These are phyloP conservation scores for Megalopta genalis DNA, from an alignment of 1,140 invertebrate genomes.

Conservation along the genomic window DNA sequence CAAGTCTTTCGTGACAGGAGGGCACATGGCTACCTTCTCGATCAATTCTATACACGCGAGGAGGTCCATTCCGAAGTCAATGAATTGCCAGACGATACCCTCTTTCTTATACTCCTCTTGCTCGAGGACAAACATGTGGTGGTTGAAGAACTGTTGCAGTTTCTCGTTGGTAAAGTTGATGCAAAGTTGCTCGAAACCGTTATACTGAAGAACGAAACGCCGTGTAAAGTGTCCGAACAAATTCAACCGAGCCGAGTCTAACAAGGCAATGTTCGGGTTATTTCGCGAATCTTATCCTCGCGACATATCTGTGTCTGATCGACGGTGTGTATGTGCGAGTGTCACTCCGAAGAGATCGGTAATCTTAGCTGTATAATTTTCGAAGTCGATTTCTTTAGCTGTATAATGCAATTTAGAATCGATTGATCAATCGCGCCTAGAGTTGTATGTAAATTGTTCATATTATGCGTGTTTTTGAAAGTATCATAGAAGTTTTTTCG, in stretches of 20 bases:
- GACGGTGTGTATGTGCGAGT: too few relatives aligned
- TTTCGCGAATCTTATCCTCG: too few relatives aligned
- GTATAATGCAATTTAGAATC: too few relatives aligned
- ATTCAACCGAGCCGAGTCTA: neutral
- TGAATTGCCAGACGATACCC: conserved; percentile 96
- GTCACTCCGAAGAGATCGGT: too few relatives aligned
- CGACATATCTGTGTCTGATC: too few relatives aligned
- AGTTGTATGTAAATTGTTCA: neutral
- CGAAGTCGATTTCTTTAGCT: too few relatives aligned
- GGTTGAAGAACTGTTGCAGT: conserved; percentile 98
- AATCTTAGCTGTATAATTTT: too few relatives aligned
- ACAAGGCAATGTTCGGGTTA: too few relatives aligned
- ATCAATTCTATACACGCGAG: conserved; percentile 97
- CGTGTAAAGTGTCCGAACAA: neutral
- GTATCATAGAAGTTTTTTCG: neutral
- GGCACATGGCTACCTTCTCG: conserved; percentile 89
- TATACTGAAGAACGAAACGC: conserved; percentile 84
- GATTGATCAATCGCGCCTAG: too few relatives aligned
- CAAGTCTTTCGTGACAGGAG: conserved; percentile 18
- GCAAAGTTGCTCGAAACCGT: conserved; percentile 99
- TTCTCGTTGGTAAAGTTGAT: conserved; percentile 99
- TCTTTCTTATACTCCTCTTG: conserved; percentile 98
- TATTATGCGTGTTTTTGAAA: neutral
- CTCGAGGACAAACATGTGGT: conserved; percentile 98
- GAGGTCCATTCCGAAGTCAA: conserved; percentile 99